Percentiles rank a stretch among this genome's conserved stretches.
These are phyloP conservation scores for Muscicapa striata DNA, from an alignment of 2,797 vertebrate species.

Conservation along the genomic window DNA sequence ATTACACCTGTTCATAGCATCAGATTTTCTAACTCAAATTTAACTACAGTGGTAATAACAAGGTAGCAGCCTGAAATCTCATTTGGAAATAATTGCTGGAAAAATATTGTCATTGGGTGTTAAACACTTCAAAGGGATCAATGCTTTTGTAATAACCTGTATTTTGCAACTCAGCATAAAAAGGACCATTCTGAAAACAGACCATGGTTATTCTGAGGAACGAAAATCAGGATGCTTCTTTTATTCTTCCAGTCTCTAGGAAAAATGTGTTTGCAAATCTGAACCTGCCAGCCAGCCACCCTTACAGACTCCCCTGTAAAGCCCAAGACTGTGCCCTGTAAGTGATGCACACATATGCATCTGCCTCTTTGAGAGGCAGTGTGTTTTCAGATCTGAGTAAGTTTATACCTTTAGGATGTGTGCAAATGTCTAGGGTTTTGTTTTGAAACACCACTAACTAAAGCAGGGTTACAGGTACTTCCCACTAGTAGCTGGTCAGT, in stretches of 20 bases:
- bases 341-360: fast-evolving
- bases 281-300: not conserved
- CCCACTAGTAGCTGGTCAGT: not conserved
- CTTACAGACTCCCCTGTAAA: not conserved
- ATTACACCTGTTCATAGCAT: not conserved
- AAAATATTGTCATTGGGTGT: not conserved
- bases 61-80: not conserved
- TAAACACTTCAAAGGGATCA: not conserved
- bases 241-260: not conserved
- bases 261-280: not conserved
- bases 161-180: not conserved
- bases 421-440: not conserved
- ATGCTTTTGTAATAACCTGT: not conserved
- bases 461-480: not conserved
- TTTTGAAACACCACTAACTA: not conserved
- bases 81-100: not conserved
- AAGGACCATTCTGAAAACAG: conserved; percentile 65
- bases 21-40: not conserved
- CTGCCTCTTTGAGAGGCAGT: not conserved
- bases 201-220: not conserved
- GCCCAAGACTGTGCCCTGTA: not conserved
- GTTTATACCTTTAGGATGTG: not conserved
- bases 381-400: not conserved
- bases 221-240: not conserved
- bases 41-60: not conserved